Conservation (phyloP, 2,797 vertebrate genomes). For the Ctenosaura bakeri region DNA sequence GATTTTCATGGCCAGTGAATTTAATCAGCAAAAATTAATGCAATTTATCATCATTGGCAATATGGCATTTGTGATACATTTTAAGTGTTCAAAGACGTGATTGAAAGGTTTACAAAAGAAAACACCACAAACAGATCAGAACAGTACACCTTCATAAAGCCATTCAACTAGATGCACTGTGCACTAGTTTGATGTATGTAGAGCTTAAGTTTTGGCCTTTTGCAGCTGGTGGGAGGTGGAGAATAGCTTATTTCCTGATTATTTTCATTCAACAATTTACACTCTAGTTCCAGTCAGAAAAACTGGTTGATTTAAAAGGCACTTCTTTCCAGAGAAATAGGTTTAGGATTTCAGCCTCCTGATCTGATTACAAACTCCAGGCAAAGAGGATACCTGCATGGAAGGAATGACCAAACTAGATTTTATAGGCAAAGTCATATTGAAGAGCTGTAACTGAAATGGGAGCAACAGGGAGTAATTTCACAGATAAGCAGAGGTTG, state of each 20-base stretch:
- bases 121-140: neutral
- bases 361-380: neutral
- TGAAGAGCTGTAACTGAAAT: neutral
- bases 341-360: neutral
- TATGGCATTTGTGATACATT: conserved; percentile 45
- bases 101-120: neutral
- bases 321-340: neutral
- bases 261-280: conserved; percentile 14
- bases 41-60: conserved; percentile 58
- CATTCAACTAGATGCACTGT: neutral
- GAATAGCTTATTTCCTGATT: neutral
- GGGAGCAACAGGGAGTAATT: neutral
- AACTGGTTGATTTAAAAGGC: neutral
- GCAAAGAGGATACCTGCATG: neutral
- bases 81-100: neutral
- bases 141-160: neutral
- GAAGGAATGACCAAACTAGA: neutral
- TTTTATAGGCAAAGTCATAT: neutral
- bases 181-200: neutral
- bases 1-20: conserved; percentile 55
- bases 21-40: conserved; percentile 68
- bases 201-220: neutral
- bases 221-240: no score
- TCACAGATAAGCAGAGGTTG: neutral
- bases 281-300: conserved; percentile 3